These are phyloP conservation scores for Zeuzera pyrina DNA, from an alignment of 2,888 invertebrate species.

Conservation along the genomic window DNA sequence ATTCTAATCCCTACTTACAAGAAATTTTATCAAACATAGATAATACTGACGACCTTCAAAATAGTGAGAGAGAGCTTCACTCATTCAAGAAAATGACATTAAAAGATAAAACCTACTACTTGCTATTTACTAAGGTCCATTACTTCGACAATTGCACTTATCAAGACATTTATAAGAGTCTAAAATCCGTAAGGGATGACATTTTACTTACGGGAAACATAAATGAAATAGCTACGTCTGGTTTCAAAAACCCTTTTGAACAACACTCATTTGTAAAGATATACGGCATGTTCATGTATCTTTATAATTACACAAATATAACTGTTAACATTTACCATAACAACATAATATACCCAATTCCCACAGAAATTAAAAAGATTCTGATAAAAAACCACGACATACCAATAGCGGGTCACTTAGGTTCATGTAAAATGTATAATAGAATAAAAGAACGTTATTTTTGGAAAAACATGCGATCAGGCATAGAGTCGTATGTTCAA, in stretches of 20 bases:
- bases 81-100: neutral
- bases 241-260: slow-evolving; percentile 12
- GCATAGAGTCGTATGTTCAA: slow-evolving; percentile 13
- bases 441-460: slow-evolving; percentile 12
- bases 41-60: neutral
- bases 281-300: slow-evolving; percentile 15
- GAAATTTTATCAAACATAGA: slow-evolving; percentile 11
- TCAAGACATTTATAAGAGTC: neutral
- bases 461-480: slow-evolving; percentile 18
- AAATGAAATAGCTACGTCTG: slow-evolving; percentile 6
- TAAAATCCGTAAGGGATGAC: neutral
- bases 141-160: neutral
- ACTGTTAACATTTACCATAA: slow-evolving; percentile 17
- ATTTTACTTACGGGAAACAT: neutral
- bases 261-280: slow-evolving; percentile 15
- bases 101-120: slow-evolving; percentile 5
- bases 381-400: slow-evolving; percentile 19
- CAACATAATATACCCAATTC: slow-evolving; percentile 14
- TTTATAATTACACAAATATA: slow-evolving; percentile 18
- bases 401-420: slow-evolving; percentile 17
- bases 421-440: slow-evolving; percentile 14
- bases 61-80: neutral
- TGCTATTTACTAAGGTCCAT: slow-evolving; percentile 10
- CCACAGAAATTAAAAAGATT: slow-evolving; percentile 14
- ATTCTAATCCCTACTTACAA: slow-evolving; percentile 18